Evolutionary conservation across 2,113 vertebrate genomes (phyloP).

Genomic region (Trematocara variabile): DNA sequence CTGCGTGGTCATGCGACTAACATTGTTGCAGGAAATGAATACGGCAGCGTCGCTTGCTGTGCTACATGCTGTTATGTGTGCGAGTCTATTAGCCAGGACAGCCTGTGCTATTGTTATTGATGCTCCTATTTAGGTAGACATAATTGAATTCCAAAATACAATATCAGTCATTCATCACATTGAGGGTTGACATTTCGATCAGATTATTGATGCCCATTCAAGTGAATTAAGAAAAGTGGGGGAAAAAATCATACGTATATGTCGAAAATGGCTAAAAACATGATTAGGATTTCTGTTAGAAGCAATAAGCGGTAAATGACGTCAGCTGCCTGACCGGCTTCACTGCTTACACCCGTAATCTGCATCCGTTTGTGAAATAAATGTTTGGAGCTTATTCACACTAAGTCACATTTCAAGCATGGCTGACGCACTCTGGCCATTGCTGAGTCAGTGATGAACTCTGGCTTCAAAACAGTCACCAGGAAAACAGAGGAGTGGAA

Average conservation of each 20-base stretch:
- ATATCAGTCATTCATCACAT: conserved; percentile 59
- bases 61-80: not conserved
- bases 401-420: conserved; percentile 22
- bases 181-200: conserved; percentile 54
- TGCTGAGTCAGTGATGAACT: conserved; percentile 14
- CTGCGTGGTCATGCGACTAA: not conserved
- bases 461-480: not conserved
- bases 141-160: conserved; percentile 58
- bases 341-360: conserved; percentile 16
- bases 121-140: conserved; percentile 48
- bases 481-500: not conserved
- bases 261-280: not conserved
- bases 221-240: conserved; percentile 13
- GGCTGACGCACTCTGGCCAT: not conserved
- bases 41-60: not conserved
- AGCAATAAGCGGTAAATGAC: not conserved
- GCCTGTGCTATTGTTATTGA: conserved; percentile 54
- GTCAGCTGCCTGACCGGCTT: not conserved
- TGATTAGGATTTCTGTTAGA: not conserved
- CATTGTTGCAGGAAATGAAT: conserved; percentile 15
- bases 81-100: conserved; percentile 34
- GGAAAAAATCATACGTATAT: not conserved
- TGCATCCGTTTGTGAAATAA: conserved; percentile 22
- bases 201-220: conserved; percentile 40
- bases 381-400: conserved; percentile 23